phyloP scores from a whole-genome alignment of 2,888 invertebrate genomes.

The Rhodophaea formosa region DNA sequence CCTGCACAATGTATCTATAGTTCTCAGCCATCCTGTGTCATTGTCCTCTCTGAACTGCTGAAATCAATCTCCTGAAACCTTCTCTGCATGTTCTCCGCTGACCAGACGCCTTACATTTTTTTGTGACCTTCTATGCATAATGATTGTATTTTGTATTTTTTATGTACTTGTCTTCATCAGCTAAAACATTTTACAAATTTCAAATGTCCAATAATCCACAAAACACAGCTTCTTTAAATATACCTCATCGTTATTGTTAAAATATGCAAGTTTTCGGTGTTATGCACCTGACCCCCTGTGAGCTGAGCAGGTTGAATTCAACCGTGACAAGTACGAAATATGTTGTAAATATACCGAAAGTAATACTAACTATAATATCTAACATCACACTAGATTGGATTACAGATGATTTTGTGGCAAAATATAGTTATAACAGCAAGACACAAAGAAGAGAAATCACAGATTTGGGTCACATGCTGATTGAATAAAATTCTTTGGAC shows the following conservation, averaged over 20 bases:
- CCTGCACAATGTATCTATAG: conserved; percentile 89
- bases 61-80: conserved; percentile 44
- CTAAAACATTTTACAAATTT: conserved; percentile 19
- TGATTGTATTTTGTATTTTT: conserved; percentile 5
- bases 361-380: conserved; percentile 28
- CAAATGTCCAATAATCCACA: not conserved
- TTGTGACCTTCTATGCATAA: conserved; percentile 36
- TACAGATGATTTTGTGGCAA: conserved; percentile 31
- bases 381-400: conserved; percentile 26
- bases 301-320: conserved; percentile 60
- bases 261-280: conserved; percentile 30
- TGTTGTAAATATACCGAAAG: conserved; percentile 42
- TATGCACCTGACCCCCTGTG: conserved; percentile 63
- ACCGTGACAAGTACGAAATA: conserved; percentile 63
- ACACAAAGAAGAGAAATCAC: conserved; percentile 77
- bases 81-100: conserved; percentile 46
- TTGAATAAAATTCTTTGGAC: conserved; percentile 58
- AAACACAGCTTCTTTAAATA: not conserved
- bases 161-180: not conserved
- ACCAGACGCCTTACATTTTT: conserved; percentile 33
- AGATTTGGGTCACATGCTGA: conserved; percentile 81
- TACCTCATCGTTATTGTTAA: not conserved
- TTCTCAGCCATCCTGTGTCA: conserved; percentile 82
- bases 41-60: conserved; percentile 55
- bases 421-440: conserved; percentile 44